Percentiles rank a stretch among this genome's conserved stretches.
These are phyloP conservation scores for Cryptops parisi DNA, from an alignment of 2,888 invertebrate genomes.

Conservation along the genomic window DNA sequence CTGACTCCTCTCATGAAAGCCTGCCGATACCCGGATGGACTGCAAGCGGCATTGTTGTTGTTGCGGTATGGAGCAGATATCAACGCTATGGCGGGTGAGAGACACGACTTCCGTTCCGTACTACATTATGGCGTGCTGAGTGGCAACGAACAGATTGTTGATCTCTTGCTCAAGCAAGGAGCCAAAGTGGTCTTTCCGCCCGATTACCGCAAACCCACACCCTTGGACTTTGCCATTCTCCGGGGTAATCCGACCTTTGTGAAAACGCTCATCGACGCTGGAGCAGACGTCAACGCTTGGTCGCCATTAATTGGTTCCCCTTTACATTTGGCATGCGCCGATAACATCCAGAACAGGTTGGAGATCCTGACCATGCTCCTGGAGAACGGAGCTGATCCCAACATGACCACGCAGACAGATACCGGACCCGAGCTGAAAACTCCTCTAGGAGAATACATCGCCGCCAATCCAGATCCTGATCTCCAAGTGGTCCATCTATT, in stretches of 20 bases:
- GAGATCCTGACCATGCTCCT: conserved; percentile 30
- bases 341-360: conserved; percentile 51
- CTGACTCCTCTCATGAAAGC: conserved; percentile 75
- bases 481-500: conserved; percentile 50
- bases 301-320: conserved; percentile 69
- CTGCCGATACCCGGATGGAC: conserved; percentile 41
- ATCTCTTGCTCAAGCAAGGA: conserved; percentile 65
- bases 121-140: conserved; percentile 76
- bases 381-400: conserved; percentile 35
- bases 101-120: conserved; percentile 73
- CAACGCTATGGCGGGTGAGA: conserved; percentile 68
- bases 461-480: conserved; percentile 53
- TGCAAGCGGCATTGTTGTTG: conserved; percentile 57
- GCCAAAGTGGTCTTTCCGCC: conserved; percentile 49
- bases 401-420: conserved; percentile 56
- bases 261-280: conserved; percentile 34
- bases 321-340: conserved; percentile 66
- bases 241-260: conserved; percentile 45
- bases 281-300: conserved; percentile 61
- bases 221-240: conserved; percentile 69
- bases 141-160: conserved; percentile 53
- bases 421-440: conserved; percentile 54
- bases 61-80: conserved; percentile 70
- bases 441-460: conserved; percentile 66
- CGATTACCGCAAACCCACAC: conserved; percentile 54